Evolutionary conservation across 2,888 invertebrate genomes (phyloP).

Genomic region (Lissonota sp.): DNA sequence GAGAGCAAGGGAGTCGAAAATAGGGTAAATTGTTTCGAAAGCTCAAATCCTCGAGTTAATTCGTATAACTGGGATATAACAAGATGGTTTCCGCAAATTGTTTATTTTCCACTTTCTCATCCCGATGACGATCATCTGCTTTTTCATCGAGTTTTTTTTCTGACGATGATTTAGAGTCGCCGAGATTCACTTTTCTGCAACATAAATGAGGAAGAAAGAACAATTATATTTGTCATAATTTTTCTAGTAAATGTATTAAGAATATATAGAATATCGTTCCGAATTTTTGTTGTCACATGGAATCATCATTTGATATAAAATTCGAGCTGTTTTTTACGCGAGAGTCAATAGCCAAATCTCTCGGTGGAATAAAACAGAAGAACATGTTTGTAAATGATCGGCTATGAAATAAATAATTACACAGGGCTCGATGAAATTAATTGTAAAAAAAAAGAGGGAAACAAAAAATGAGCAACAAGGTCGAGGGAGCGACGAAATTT

Average conservation of each 20-base stretch:
- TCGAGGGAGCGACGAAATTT: neutral
- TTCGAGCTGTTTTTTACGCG: no score
- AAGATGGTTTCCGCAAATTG: neutral
- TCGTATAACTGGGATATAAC: slow-evolving; percentile 28
- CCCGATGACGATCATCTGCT: slow-evolving; percentile 12
- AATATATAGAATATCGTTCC: no score
- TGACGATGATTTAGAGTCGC: neutral
- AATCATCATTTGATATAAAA: no score
- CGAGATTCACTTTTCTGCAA: slow-evolving; percentile 22
- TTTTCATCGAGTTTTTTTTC: neutral
- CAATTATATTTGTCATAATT: neutral
- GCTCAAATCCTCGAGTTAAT: slow-evolving; percentile 18
- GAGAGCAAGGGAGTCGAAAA: slow-evolving; percentile 24
- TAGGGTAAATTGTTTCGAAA: neutral
- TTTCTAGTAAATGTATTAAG: neutral
- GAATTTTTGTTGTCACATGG: no score
- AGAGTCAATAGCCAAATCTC: no score
- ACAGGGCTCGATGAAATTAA: no score
- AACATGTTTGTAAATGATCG: no score
- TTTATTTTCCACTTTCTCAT: neutral
- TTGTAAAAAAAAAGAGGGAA: no score
- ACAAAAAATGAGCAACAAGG: no score
- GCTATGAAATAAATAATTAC: no score
- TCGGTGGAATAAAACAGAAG: no score
- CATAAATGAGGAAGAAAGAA: slow-evolving; percentile 5